These are phyloP conservation scores for Unio pictorum DNA, from an alignment of 2,888 invertebrate genomes.

Conservation along the genomic window DNA sequence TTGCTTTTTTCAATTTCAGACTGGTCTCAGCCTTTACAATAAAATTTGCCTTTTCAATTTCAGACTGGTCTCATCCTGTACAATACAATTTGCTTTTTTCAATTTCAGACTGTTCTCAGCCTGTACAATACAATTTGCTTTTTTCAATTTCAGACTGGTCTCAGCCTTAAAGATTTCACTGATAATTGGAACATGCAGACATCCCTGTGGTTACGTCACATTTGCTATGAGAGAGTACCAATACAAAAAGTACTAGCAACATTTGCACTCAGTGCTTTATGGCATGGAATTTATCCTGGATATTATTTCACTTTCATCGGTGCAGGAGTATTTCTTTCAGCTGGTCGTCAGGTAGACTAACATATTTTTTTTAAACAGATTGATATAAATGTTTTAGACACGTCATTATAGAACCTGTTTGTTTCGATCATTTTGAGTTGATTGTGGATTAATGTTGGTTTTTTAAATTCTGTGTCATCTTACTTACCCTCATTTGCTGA, in stretches of 20 bases:
- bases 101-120: conserved; percentile 74
- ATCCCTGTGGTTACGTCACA: conserved; percentile 90
- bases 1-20: conserved; percentile 69
- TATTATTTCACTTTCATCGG: conserved; percentile 92
- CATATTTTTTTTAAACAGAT: too few species aligned
- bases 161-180: conserved; percentile 88
- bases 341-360: too few species aligned
- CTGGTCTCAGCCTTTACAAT: conserved; percentile 72
- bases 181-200: conserved; percentile 97
- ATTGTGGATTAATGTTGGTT: too few species aligned
- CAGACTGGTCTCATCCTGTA: too few species aligned
- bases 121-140: background rate
- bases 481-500: too few species aligned
- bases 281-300: conserved; percentile 83
- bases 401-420: too few species aligned
- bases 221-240: conserved; percentile 89
- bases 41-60: too few species aligned
- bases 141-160: conserved; percentile 76
- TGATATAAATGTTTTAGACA: too few species aligned
- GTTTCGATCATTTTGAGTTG: too few species aligned
- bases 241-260: conserved; percentile 77
- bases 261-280: conserved; percentile 79
- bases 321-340: conserved; percentile 64
- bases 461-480: too few species aligned
- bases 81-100: background rate